A percentile compares a stretch with the other conserved stretches of the same genome.
phyloP scores from a whole-genome alignment of 53 echinoderm and acorn worm genomes.

The Zoroaster sp. region DNA sequence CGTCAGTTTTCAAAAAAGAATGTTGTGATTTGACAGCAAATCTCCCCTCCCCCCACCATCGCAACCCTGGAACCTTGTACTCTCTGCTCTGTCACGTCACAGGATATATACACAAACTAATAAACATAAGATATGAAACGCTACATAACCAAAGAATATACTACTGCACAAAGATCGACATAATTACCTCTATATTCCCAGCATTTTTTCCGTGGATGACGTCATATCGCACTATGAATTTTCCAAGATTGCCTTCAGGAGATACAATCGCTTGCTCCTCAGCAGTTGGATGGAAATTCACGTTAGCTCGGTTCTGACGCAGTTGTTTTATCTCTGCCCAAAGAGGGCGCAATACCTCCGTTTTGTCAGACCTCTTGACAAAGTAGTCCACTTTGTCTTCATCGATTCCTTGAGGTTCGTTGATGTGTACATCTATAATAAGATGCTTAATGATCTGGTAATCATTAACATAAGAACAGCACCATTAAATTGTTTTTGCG shows the following conservation, averaged over 20 bases:
- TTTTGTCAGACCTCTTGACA: background rate
- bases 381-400: background rate
- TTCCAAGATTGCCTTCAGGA: conserved; percentile 58
- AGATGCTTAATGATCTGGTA: conserved; percentile 51
- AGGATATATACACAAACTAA: too few species aligned
- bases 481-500: too few species aligned
- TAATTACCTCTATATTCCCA: conserved; percentile 59
- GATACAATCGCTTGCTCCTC: conserved; percentile 34
- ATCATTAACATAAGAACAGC: too few species aligned
- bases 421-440: conserved; percentile 49
- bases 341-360: conserved; percentile 12
- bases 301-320: background rate
- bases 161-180: too few species aligned
- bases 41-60: too few species aligned
- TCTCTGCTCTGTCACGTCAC: too few species aligned
- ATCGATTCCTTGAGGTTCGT: conserved; percentile 56
- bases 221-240: conserved; percentile 68
- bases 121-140: too few species aligned
- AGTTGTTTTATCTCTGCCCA: background rate
- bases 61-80: too few species aligned
- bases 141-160: too few species aligned
- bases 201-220: conserved; percentile 48
- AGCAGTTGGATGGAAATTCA: conserved; percentile 33
- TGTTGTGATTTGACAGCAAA: too few species aligned
- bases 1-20: too few species aligned